Percentiles rank a stretch among this genome's conserved stretches.
Evolutionary conservation across 2,113 vertebrate genomes (phyloP).

Genomic region (Campylorhamphus procurvoides): DNA sequence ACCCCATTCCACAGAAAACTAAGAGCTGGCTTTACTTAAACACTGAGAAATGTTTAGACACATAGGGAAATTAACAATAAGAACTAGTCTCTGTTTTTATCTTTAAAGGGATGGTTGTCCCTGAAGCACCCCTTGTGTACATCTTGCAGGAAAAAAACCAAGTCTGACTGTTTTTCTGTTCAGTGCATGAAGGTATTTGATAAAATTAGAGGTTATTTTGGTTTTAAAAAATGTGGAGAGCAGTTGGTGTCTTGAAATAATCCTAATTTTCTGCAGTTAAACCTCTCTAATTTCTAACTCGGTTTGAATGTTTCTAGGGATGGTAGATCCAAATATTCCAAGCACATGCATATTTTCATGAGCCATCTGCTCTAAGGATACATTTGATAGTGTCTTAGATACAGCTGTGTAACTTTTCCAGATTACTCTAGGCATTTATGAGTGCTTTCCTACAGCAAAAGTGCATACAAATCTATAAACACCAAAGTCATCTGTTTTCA

Average conservation of each 20-base stretch:
- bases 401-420: not conserved
- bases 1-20: constrained; percentile 22
- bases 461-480: not conserved
- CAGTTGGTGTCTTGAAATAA: not conserved
- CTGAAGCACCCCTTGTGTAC: not conserved
- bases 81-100: not conserved
- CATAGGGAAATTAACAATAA: not conserved
- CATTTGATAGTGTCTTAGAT: not conserved
- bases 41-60: constrained; percentile 11
- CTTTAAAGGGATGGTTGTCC: not conserved
- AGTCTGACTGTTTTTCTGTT: not conserved
- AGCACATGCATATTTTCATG: not conserved
- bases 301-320: not conserved
- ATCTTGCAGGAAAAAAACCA: not conserved
- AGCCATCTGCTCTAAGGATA: not conserved
- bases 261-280: not conserved
- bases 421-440: not conserved
- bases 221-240: not conserved
- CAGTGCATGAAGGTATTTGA: not conserved
- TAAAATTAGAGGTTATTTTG: not conserved
- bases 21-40: constrained; percentile 36
- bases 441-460: not conserved
- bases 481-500: not conserved
- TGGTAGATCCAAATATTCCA: not conserved
- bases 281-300: not conserved